Percentiles rank a stretch among this genome's conserved stretches.
Evolutionary conservation across 2,888 invertebrate species (phyloP).

Genomic region (Cheilosia vulpina): DNA sequence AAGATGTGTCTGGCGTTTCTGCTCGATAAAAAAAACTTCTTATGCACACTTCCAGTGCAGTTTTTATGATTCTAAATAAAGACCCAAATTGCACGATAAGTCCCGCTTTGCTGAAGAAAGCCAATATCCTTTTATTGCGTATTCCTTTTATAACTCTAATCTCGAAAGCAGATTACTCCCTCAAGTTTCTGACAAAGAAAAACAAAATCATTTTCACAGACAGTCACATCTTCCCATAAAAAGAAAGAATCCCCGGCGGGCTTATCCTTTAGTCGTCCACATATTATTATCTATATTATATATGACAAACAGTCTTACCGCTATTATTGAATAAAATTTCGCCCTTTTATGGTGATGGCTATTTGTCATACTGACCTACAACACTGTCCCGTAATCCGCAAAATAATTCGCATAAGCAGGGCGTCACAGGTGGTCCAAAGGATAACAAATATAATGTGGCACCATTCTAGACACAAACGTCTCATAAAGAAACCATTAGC

Average conservation of each 20-base stretch:
- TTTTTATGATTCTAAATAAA: too few species aligned
- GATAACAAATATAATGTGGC: slow-evolving; percentile 11
- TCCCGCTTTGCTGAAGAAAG: background rate
- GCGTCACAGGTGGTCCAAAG: slow-evolving; percentile 10
- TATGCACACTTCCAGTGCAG: too few species aligned
- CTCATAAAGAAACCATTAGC: slow-evolving; percentile 42
- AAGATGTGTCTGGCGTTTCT: too few species aligned
- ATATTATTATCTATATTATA: background rate
- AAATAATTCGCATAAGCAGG: slow-evolving; percentile 4
- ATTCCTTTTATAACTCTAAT: background rate
- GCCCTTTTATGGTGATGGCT: slow-evolving; percentile 25
- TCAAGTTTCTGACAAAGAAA: background rate
- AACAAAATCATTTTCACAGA: background rate
- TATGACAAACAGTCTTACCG: background rate
- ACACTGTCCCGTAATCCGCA: slow-evolving; percentile 10
- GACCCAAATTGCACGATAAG: too few species aligned
- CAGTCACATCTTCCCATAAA: slow-evolving; percentile 15
- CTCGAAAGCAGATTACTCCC: background rate
- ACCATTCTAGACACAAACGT: slow-evolving; percentile 36
- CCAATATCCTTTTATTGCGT: background rate
- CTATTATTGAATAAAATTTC: slow-evolving; percentile 32
- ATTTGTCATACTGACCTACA: slow-evolving; percentile 23
- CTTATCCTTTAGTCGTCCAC: background rate
- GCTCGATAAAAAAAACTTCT: too few species aligned
- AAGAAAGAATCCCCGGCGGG: slow-evolving; percentile 2